Evolutionary conservation across 2,888 invertebrate species (phyloP).

Genomic region (Psylliodes chrysocephalus): DNA sequence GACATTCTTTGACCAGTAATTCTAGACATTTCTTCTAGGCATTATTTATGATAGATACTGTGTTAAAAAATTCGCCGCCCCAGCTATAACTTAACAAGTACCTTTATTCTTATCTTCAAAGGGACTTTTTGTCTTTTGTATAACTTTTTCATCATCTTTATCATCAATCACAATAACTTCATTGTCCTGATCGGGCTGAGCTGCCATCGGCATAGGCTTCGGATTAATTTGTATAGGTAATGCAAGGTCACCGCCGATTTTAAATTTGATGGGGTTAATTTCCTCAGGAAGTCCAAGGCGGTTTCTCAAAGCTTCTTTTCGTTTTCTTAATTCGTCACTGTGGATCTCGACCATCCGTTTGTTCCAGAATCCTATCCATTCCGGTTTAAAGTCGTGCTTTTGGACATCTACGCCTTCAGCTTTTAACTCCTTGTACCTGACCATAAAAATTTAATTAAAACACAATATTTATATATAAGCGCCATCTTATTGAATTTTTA

Average conservation of each 20-base stretch:
- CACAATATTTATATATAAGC: too few relatives aligned
- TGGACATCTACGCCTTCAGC: conserved; percentile 72
- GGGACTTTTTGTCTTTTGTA: conserved; percentile 55
- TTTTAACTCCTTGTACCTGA: conserved; percentile 56
- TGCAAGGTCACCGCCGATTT: conserved; percentile 49
- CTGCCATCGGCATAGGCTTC: conserved; percentile 54
- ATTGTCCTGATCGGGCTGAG: conserved; percentile 59
- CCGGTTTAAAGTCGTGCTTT: conserved; percentile 87
- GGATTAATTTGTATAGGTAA: conserved; percentile 25
- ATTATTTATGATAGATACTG: too few relatives aligned
- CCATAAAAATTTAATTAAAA: too few relatives aligned
- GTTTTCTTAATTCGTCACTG: conserved; percentile 72
- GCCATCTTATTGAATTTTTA: too few relatives aligned
- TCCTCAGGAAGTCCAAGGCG: conserved; percentile 62
- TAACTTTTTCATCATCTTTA: conserved; percentile 54
- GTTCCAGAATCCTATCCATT: conserved; percentile 90
- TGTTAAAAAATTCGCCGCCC: too few relatives aligned
- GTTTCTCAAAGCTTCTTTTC: conserved; percentile 76
- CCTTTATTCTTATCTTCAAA: conserved; percentile 58
- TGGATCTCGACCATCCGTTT: conserved; percentile 83
- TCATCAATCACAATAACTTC: conserved; percentile 59
- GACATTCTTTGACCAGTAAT: too few relatives aligned
- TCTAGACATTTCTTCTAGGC: too few relatives aligned
- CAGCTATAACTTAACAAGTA: too few relatives aligned
- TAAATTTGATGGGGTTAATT: conserved; percentile 60